phyloP scores from a whole-genome alignment of 1,140 invertebrate genomes.

The Andricus grossulariae region DNA sequence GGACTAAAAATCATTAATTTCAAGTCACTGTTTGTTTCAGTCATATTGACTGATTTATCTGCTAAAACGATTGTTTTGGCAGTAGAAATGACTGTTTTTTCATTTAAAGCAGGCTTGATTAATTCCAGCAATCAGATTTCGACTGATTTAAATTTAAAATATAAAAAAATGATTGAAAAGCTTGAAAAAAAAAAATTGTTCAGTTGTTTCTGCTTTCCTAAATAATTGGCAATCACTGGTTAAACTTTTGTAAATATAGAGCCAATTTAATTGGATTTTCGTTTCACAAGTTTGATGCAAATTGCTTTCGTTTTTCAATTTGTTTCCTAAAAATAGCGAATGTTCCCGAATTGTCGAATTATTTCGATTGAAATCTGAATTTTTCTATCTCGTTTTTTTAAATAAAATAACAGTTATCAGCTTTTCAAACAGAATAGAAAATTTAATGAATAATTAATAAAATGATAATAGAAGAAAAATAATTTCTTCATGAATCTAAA shows the following conservation, averaged over 20 bases:
- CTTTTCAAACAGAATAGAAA: too few relatives aligned
- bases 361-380: constrained; percentile 17
- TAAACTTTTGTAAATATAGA: neutral
- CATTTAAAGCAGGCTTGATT: too few relatives aligned
- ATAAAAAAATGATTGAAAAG: neutral
- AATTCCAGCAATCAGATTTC: too few relatives aligned
- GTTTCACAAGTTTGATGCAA: neutral
- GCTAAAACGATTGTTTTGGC: neutral
- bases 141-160: neutral
- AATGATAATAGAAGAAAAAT: neutral
- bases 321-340: constrained; percentile 3
- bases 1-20: too few relatives aligned
- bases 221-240: constrained; percentile 16
- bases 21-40: too few relatives aligned
- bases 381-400: neutral
- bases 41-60: neutral
- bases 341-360: neutral
- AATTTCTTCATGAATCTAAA: neutral
- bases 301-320: constrained; percentile 26
- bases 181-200: neutral
- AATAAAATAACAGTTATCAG: too few relatives aligned
- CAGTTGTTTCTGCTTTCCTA: neutral
- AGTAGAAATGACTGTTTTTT: too few relatives aligned
- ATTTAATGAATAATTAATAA: neutral
- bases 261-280: constrained; percentile 1